Conservation (phyloP, 2,113 vertebrate species). For the Oreochromis niloticus region DNA sequence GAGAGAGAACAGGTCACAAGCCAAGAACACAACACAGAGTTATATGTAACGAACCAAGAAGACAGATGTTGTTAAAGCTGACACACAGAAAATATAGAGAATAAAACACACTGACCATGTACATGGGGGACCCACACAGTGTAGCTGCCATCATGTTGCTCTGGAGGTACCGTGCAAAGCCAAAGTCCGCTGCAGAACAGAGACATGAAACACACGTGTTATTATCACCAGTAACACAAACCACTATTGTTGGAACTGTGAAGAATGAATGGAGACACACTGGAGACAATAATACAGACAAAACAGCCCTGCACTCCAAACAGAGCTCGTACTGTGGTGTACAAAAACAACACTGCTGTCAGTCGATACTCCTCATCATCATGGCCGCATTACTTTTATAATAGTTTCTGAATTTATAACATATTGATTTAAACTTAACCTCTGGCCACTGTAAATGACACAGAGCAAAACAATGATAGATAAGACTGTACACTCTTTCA, state of each 20-base stretch:
- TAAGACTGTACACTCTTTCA: background rate
- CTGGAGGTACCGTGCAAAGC: constrained; percentile 94
- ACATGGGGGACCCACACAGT: constrained; percentile 95
- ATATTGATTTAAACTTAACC: too few relatives aligned
- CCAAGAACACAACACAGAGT: background rate
- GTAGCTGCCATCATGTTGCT: constrained; percentile 99
- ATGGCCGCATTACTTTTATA: background rate
- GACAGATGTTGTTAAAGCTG: background rate
- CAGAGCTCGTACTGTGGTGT: background rate
- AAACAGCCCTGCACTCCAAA: background rate
- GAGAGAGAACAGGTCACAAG: constrained; percentile 14
- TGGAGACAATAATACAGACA: background rate
- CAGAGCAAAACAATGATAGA: background rate
- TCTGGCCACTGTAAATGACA: background rate
- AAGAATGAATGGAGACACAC: background rate
- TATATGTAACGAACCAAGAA: background rate
- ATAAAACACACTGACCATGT: constrained; percentile 84
- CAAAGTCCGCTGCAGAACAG: constrained; percentile 87
- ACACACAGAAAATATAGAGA: background rate
- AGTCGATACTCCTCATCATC: background rate
- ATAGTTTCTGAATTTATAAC: background rate
- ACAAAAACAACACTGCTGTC: background rate
- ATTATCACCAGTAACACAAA: constrained; percentile 25
- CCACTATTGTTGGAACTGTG: background rate
- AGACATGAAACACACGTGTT: background rate